Evolutionary conservation across 2,888 invertebrate genomes (phyloP), one percentile per base, ranked within the genome.

Genomic region (Tipula unca): DNA sequence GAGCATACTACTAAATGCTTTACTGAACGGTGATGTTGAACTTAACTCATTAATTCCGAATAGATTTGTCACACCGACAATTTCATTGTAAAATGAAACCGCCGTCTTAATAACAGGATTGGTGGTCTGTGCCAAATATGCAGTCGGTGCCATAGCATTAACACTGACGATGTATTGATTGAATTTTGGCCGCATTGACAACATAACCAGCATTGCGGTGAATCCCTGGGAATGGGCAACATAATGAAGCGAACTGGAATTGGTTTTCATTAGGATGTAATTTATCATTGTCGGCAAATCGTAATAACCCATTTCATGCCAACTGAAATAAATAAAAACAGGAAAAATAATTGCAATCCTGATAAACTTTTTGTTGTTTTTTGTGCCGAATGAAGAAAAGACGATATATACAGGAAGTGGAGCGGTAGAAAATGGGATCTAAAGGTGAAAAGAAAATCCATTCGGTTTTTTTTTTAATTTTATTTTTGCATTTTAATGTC

Each of bases 211-310:
- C 10, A 83, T 10, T 32, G 83, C 35, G n/a, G 32, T 83, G 17
- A 83, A 13, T 32, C 88, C 95, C 89, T 94, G 94, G 0, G 96
- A 97, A 89, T 97, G 96, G 0, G 97, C 97, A 1, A 95, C 90
- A 89, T 96, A 97, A 88, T 94, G 94, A 0, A 98, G 89, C 86
- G 93, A 91, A 20, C 92, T 88, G 85, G 93, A 92, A 1, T 93
- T 93, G 0, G 96, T 95, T 6, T 89, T 87, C 3, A 90, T 89
- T 6, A 95, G 89, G 29, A 94, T 92, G 88, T 94, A 94, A 89
- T 98, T 95, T 85, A 98, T 94, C 92, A 95, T 95, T 0, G 96
- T 93, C 0, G 97, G 96, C 85, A 98, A 89, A 90, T 98, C 98
- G 87, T 93, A 93, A 85, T 92, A 88, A 0, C 94, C 95, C 92